phyloP scores from a whole-genome alignment of 1,140 invertebrate species.

The Aporrectodea caliginosa region DNA sequence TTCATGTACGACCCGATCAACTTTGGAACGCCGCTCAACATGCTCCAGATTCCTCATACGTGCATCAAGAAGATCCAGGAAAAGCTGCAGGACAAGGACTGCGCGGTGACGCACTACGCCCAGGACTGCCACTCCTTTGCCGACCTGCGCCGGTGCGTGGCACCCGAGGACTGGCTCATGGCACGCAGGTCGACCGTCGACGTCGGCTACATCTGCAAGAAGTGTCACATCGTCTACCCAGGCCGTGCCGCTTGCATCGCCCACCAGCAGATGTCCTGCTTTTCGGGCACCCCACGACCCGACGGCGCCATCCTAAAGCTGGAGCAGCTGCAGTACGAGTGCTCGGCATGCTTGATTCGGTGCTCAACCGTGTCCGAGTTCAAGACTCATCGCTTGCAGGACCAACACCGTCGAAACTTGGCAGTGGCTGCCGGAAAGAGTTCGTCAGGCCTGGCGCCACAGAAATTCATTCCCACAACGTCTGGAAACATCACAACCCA shows the following conservation, averaged over 20 bases:
- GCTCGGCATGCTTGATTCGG: constrained; percentile 64
- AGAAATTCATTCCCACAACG: neutral
- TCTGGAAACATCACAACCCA: no score
- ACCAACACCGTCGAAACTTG: constrained; percentile 43
- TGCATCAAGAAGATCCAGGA: constrained; percentile 57
- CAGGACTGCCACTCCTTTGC: constrained; percentile 56
- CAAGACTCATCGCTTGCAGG: constrained; percentile 66
- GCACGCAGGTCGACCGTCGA: constrained; percentile 67
- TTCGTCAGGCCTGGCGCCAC: neutral
- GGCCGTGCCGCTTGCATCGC: constrained; percentile 67
- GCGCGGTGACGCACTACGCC: constrained; percentile 56
- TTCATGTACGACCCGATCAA: constrained; percentile 55
- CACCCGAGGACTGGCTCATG: constrained; percentile 44
- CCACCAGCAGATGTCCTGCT: constrained; percentile 68
- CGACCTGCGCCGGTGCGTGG: constrained; percentile 49
- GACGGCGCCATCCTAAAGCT: constrained; percentile 52
- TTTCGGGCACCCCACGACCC: constrained; percentile 59
- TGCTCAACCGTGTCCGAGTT: constrained; percentile 59
- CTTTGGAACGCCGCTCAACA: constrained; percentile 57
- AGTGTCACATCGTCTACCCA: constrained; percentile 76
- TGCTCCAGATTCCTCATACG: constrained; percentile 58
- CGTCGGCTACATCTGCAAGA: constrained; percentile 77
- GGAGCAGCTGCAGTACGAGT: constrained; percentile 65
- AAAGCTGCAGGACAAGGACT: constrained; percentile 54
- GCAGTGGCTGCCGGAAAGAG: neutral